Evolutionary conservation across 2,113 vertebrate genomes (phyloP), one percentile per base, ranked within the genome.

Genomic region (Hiodon alosoides): DNA sequence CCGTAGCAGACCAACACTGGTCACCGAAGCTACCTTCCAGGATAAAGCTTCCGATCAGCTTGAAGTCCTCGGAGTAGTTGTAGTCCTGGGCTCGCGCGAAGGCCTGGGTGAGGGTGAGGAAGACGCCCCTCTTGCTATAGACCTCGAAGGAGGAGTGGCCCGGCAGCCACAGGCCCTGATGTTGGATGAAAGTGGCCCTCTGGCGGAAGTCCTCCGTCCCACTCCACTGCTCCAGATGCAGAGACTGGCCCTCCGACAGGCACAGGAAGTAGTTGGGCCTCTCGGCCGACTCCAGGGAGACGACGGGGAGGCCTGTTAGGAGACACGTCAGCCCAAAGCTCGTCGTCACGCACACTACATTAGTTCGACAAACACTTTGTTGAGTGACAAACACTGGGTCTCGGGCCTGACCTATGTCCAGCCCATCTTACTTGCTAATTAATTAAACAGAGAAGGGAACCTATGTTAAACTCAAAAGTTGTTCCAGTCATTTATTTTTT

Each of bases 271-370:
- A 98, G 86, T 98, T 99, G 50, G 97, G 96, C 67, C 97, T 94
- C 85, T 98, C 96, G 1, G 96, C 96, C 81, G 95, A 98, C 78
- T 98, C 97, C 80, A 99, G 79, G 0, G 95, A 99, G 82, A 98
- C 88, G 67, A 95, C 87, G 11, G 93, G 89, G 9, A 92, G 75
- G 14, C 94, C 97, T 99, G 84, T 7, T 53, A 13, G 68, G 50
- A 79, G 31, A 31, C 31, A 31, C 31, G 31, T 31, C 31, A 31
- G 31, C 31, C 31, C 31, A 31, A 31, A 31, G 31, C 31, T 31
- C 31, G 31, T 31, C 31, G 31, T 31, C 31, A 31, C 31, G 31
- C 31, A 31, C 31, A 31, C 31, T 31, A 31, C 31, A 31, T 31
- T 2, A 31, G 31, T 31, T 31, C 31, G 31, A 31, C 31, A 31